Evolutionary conservation across 2,113 vertebrate species (phyloP).

Genomic region (Gymnarchus niloticus): DNA sequence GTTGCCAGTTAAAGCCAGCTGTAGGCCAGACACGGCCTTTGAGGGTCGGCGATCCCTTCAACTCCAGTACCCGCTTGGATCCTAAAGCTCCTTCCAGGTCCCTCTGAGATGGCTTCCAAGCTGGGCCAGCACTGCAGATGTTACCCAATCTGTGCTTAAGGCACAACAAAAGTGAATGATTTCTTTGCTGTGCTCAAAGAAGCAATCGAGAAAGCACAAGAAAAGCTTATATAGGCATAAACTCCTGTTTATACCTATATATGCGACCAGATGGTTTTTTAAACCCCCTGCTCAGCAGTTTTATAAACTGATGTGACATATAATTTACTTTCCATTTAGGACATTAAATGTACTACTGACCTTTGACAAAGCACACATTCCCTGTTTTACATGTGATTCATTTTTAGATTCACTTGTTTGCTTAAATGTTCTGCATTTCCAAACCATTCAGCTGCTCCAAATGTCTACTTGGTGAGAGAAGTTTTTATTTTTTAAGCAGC

Average conservation of each 20-base stretch:
- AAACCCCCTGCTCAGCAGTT: not conserved
- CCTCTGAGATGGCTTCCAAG: not conserved
- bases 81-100: not conserved
- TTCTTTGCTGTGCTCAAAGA: not conserved
- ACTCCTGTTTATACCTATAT: not conserved
- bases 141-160: not conserved
- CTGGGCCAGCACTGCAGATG: not conserved
- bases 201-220: not conserved
- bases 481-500: not conserved
- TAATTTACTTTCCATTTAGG: not conserved
- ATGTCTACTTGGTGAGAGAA: not conserved
- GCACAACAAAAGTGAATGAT: not conserved
- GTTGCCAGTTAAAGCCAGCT: constrained; percentile 27
- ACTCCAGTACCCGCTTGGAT: not conserved
- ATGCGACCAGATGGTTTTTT: not conserved
- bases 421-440: not conserved
- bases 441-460: not conserved
- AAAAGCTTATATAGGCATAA: not conserved
- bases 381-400: not conserved
- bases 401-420: not conserved
- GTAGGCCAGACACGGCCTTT: constrained; percentile 27
- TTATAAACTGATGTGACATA: not conserved
- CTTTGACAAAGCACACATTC: not conserved
- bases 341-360: not conserved
- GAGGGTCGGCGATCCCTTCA: not conserved